Conservation (phyloP, 2,888 invertebrate genomes). For the Thecocarcelia acutangulata region DNA sequence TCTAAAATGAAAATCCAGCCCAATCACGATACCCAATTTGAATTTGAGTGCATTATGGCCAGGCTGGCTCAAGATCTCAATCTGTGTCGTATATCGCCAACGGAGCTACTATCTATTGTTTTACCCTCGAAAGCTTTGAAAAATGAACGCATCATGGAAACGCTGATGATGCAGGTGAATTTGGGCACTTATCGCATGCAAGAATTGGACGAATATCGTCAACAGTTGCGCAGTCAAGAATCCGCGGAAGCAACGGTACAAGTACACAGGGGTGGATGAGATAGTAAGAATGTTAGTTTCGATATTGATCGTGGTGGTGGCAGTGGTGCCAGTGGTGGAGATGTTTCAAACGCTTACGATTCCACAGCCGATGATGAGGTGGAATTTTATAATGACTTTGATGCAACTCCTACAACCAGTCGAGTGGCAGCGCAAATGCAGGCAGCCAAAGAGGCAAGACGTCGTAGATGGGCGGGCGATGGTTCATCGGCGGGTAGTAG, state of each 20-base stretch:
- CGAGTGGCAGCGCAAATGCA: slow-evolving; percentile 79
- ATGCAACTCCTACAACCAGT: slow-evolving; percentile 76
- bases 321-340: slow-evolving; percentile 71
- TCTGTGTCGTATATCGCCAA: slow-evolving; percentile 94
- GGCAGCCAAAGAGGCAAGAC: slow-evolving; percentile 77
- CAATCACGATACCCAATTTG: slow-evolving; percentile 92
- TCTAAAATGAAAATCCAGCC: slow-evolving; percentile 86
- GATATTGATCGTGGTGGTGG: slow-evolving; percentile 76
- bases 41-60: slow-evolving; percentile 96
- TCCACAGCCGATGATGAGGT: slow-evolving; percentile 77
- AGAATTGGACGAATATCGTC: slow-evolving; percentile 93
- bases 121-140: slow-evolving; percentile 95
- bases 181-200: slow-evolving; percentile 95
- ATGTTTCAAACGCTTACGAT: slow-evolving; percentile 72
- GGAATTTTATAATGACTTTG: slow-evolving; percentile 77
- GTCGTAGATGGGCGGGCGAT: slow-evolving; percentile 77
- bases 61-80: slow-evolving; percentile 93
- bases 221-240: slow-evolving; percentile 93
- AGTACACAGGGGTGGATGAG: slow-evolving; percentile 81
- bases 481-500: slow-evolving; percentile 76
- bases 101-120: slow-evolving; percentile 95
- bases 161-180: slow-evolving; percentile 95
- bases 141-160: slow-evolving; percentile 95
- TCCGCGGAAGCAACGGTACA: slow-evolving; percentile 88
- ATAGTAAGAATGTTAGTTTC: slow-evolving; percentile 81